These are phyloP conservation scores for Agriopis aurantiaria DNA, from an alignment of 2,888 invertebrate species.

Conservation along the genomic window DNA sequence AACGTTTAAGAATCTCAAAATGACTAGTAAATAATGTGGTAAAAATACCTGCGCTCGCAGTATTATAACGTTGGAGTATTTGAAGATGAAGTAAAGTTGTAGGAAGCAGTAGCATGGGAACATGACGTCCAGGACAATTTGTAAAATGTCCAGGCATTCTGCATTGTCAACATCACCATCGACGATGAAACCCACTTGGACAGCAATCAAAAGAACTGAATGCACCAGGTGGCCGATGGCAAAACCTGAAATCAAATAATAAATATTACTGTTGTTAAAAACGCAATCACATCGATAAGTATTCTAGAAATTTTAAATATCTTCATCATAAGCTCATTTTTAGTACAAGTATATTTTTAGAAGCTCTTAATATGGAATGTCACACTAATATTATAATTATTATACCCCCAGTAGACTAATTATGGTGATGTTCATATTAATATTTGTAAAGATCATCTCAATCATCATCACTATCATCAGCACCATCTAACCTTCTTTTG, in stretches of 20 bases:
- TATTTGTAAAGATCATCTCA: no score
- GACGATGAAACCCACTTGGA: conserved; percentile 88
- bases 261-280: background rate
- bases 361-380: no score
- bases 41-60: conserved; percentile 67
- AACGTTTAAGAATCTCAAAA: background rate
- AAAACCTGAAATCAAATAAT: conserved; percentile 86
- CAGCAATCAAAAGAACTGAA: conserved; percentile 89
- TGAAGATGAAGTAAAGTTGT: conserved; percentile 92
- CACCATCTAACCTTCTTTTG: no score
- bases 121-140: conserved; percentile 88
- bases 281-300: background rate
- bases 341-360: no score
- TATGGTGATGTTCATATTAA: no score
- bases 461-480: no score
- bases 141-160: conserved; percentile 87
- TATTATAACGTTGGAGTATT: conserved; percentile 92
- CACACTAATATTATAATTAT: no score
- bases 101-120: conserved; percentile 91
- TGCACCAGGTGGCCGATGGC: conserved; percentile 93
- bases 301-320: background rate
- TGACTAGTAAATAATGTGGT: background rate
- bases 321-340: no score
- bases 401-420: no score
- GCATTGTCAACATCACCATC: conserved; percentile 83